Conservation (phyloP, 2,797 vertebrate genomes). For the Benthosema pterotum region DNA sequence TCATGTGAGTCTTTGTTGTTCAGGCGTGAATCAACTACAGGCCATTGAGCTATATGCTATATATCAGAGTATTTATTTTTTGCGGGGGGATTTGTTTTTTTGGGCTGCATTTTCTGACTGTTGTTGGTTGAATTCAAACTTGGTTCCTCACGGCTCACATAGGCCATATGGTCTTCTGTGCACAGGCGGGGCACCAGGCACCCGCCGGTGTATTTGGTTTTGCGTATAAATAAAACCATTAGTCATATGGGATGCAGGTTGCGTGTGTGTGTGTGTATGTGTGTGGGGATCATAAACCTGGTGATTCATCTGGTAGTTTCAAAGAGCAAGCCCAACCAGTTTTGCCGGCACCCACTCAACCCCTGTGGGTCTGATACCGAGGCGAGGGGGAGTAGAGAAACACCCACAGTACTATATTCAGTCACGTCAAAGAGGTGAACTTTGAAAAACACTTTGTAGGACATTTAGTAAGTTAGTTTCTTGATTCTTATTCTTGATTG, state of each 20-base stretch:
- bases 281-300: not conserved
- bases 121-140: no score
- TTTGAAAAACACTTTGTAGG: no score
- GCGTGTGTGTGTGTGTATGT: not conserved
- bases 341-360: not conserved
- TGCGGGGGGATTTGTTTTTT: not conserved
- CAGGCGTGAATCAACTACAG: no score
- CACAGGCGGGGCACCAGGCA: no score
- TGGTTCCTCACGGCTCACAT: no score
- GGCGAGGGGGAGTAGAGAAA: not conserved
- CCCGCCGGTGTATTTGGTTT: not conserved
- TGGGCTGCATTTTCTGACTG: no score
- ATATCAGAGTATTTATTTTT: not conserved
- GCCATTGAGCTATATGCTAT: not conserved
- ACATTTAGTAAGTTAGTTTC: no score
- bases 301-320: not conserved
- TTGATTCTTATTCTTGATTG: not conserved
- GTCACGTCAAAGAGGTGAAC: no score
- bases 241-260: not conserved
- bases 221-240: conserved; percentile 8
- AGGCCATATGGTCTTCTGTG: no score
- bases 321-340: not conserved
- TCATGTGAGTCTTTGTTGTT: no score
- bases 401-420: no score
- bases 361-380: not conserved